Percentiles rank a stretch among this genome's conserved stretches.
Evolutionary conservation across 2,888 invertebrate genomes (phyloP).

Genomic region (Crepidodera aurea): DNA sequence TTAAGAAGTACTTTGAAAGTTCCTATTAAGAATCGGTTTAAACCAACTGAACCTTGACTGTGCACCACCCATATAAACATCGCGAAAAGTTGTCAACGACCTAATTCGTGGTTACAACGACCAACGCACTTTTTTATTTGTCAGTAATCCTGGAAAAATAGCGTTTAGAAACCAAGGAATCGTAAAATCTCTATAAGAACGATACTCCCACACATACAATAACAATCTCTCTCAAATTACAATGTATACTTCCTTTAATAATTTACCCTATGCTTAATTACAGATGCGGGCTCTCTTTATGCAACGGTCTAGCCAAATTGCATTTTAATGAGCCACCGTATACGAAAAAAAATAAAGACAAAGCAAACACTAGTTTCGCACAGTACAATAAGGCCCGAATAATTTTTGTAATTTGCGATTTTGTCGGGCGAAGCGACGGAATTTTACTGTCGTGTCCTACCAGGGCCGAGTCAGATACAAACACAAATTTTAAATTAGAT

Average conservation of each 20-base stretch:
- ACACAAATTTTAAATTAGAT: too few species aligned
- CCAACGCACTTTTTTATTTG: neutral
- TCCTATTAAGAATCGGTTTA: too few species aligned
- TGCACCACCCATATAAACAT: neutral
- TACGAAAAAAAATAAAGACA: constrained; percentile 21
- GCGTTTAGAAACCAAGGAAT: constrained; percentile 15
- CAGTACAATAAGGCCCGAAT: constrained; percentile 6
- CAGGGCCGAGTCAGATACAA: neutral
- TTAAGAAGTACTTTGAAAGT: too few species aligned
- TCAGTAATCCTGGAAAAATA: neutral
- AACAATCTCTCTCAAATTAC: constrained; percentile 30
- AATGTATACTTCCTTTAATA: constrained; percentile 37
- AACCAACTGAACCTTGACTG: neutral
- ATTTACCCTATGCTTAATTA: constrained; percentile 32
- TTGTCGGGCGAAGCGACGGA: neutral
- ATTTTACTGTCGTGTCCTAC: neutral
- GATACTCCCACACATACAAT: constrained; percentile 27
- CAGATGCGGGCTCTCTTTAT: constrained; percentile 36
- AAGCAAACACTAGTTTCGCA: neutral
- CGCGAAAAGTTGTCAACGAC: neutral
- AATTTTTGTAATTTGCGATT: constrained; percentile 13
- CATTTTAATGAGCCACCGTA: constrained; percentile 36
- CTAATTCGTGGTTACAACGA: neutral
- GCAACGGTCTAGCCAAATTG: constrained; percentile 30
- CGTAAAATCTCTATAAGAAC: constrained; percentile 11